Evolutionary conservation across 2,888 invertebrate genomes (phyloP).

Genomic region (Apotomis capreana): DNA sequence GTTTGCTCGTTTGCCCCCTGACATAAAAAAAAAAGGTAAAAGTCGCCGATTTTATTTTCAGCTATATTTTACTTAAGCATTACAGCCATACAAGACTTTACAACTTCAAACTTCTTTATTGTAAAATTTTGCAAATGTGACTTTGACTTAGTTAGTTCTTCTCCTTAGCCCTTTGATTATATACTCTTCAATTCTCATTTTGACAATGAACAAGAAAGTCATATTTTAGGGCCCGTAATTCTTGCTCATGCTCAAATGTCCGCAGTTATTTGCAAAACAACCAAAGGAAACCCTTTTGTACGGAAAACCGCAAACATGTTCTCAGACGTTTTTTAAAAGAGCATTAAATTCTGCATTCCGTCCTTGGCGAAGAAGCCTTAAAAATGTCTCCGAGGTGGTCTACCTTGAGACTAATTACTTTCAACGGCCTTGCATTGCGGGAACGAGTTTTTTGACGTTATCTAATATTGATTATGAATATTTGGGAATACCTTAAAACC

Average conservation of each 20-base stretch:
- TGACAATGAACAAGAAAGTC: neutral
- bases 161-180: too few species aligned
- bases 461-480: slow-evolving; percentile 58
- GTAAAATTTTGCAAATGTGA: too few species aligned
- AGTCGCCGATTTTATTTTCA: too few species aligned
- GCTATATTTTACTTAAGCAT: too few species aligned
- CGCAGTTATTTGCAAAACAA: slow-evolving; percentile 32
- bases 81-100: too few species aligned
- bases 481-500: slow-evolving; percentile 54
- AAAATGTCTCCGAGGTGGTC: slow-evolving; percentile 68
- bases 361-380: slow-evolving; percentile 67
- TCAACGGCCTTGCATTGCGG: slow-evolving; percentile 62
- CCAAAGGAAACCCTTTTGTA: slow-evolving; percentile 38
- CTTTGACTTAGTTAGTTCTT: too few species aligned
- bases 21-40: too few species aligned
- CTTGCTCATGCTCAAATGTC: slow-evolving; percentile 9
- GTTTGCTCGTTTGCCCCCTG: too few species aligned
- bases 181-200: too few species aligned
- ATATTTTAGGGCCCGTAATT: neutral
- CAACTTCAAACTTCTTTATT: too few species aligned
- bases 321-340: slow-evolving; percentile 34
- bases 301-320: slow-evolving; percentile 48
- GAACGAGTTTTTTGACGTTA: slow-evolving; percentile 54
- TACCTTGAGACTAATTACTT: slow-evolving; percentile 62
- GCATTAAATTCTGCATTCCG: slow-evolving; percentile 38